These are phyloP conservation scores for Mycogona germanica DNA, from an alignment of 2,888 invertebrate species.

Conservation along the genomic window DNA sequence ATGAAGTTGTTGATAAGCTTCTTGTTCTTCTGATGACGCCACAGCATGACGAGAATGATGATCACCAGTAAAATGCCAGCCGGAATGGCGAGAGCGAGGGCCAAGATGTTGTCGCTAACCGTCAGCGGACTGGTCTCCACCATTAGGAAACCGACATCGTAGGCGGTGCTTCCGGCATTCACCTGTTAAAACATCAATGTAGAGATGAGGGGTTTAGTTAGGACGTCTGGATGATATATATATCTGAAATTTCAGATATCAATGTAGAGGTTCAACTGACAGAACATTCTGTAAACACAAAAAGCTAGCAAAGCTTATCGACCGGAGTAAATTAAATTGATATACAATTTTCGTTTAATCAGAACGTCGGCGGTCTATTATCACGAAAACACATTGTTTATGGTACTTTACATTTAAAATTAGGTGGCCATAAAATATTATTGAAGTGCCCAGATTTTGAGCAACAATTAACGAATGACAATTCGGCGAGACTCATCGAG, in stretches of 20 bases:
- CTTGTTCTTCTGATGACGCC: not conserved
- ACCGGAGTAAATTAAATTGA: no score
- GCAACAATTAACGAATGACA: no score
- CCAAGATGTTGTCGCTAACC: not conserved
- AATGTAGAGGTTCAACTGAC: not conserved
- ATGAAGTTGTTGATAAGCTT: not conserved
- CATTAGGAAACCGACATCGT: constrained; percentile 11
- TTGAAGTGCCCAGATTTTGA: no score
- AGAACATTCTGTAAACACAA: no score
- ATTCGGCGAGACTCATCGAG: no score
- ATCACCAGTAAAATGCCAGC: constrained; percentile 7
- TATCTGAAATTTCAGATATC: not conserved
- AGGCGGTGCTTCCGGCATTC: not conserved
- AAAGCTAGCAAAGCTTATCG: no score
- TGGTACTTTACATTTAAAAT: no score
- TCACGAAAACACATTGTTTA: no score
- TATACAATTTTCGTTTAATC: no score
- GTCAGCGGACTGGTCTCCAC: not conserved
- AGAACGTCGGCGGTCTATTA: no score
- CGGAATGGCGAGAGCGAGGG: constrained; percentile 15
- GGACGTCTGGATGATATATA: no score
- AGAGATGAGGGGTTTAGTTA: not conserved
- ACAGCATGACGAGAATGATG: constrained; percentile 15
- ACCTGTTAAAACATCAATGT: constrained; percentile 4
- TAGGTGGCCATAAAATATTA: no score